Base-by-base conservation (phyloP, 2,113 vertebrate species). In the Ciconia stormi region DNA sequence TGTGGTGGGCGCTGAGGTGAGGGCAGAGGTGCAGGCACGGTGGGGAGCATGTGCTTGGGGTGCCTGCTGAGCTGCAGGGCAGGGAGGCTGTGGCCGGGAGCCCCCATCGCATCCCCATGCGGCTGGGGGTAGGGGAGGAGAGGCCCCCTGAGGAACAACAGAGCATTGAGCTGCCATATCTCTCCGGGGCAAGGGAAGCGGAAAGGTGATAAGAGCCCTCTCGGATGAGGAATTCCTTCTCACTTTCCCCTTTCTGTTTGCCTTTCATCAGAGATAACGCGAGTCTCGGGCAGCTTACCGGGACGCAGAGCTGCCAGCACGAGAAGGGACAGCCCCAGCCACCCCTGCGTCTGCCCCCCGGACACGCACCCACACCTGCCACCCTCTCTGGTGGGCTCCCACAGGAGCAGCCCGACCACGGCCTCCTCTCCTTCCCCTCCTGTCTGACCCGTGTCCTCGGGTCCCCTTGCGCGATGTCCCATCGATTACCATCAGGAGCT, bases 191-290 rank as follows among this genome's bases (percentile, higher is more conserved):
- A 34, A 96, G 95, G 98, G 97, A 98, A 98, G 93, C 89, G 94
- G 95, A 96, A 97, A 95, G 92, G 88, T 30, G 98, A 98, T 98
- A 98, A 97, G 70, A 93, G 9, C 80, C 63, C 95, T 97, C 97
- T 97, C 42, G 13, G 90, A 92, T 93, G 94, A 97, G 90, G 93
- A 96, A 96, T 92, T 97, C 90, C 93, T 97, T 98, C 98, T 98
- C 98, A 96, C 94, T 96, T 98, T 98, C 93, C 93, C 93, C 89
- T 86, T 92, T 95, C 67, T 97, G 78, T 96, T 95, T 95, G 94
- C 66, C 93, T 97, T 92, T 76, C 50, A 27, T 79, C 87, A 82
- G 85, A 96, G 98, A 98, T 98, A 98, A 97, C 67, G 2, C 0
- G 3, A 77, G 71, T 34, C 83, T 86, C 23, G 1, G 82, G 80